Conservation (phyloP, 2,113 vertebrate genomes). For the Trematocara marginatum region DNA sequence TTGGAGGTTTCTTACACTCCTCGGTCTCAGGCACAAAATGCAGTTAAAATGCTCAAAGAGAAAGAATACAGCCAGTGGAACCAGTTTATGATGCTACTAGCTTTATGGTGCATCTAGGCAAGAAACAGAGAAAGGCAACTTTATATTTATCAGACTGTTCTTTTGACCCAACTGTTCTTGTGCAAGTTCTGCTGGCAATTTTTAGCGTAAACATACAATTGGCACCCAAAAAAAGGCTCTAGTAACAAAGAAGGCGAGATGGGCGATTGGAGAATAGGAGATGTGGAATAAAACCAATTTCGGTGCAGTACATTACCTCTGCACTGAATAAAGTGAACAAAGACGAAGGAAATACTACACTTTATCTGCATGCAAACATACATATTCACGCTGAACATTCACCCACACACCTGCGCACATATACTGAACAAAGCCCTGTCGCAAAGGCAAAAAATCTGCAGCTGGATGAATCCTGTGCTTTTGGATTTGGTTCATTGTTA, state of each 20-base stretch:
- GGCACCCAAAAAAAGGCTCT: constrained; percentile 15
- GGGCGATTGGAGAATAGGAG: background rate
- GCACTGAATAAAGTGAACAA: constrained; percentile 42
- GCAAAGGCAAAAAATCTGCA: constrained; percentile 53
- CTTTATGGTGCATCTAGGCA: background rate
- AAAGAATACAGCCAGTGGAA: constrained; percentile 4
- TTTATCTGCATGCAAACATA: constrained; percentile 53
- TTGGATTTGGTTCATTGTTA: constrained; percentile 60
- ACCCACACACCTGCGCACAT: constrained; percentile 31
- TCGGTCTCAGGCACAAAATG: background rate
- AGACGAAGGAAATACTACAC: constrained; percentile 16
- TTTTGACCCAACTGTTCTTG: constrained; percentile 49
- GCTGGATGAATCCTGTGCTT: constrained; percentile 63
- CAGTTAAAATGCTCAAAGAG: background rate
- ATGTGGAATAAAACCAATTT: background rate
- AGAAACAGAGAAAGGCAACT: constrained; percentile 39
- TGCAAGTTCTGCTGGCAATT: constrained; percentile 64
- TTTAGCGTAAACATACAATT: constrained; percentile 55
- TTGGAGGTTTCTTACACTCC: background rate
- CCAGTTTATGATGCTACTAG: constrained; percentile 7
- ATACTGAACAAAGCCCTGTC: constrained; percentile 50
- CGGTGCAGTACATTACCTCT: constrained; percentile 77
- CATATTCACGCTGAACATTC: constrained; percentile 26
- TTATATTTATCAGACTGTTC: constrained; percentile 29
- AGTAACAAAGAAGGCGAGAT: constrained; percentile 10